These are phyloP conservation scores for Pardalotus punctatus DNA, from an alignment of 2,113 vertebrate genomes.

Conservation along the genomic window DNA sequence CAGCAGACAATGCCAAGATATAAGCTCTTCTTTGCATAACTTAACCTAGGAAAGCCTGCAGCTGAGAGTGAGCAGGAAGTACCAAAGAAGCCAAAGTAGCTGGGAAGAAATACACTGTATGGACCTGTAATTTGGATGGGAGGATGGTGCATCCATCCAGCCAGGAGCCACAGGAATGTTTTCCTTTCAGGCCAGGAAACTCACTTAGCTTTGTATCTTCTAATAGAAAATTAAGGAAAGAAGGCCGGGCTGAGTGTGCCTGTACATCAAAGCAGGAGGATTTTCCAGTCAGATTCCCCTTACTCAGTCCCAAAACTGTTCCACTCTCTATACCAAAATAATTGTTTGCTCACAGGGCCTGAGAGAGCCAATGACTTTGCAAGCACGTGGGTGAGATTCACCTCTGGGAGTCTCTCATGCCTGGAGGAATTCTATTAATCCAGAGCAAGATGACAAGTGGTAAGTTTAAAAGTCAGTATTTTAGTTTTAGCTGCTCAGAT, in stretches of 20 bases:
- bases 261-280: not conserved
- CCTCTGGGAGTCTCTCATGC: not conserved
- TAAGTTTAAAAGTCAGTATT: not conserved
- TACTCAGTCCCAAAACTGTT: not conserved
- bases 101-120: not conserved
- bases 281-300: not conserved
- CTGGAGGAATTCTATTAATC: not conserved
- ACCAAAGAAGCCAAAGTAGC: not conserved
- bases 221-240: not conserved
- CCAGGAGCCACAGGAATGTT: not conserved
- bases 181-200: not conserved
- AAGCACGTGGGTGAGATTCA: not conserved
- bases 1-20: not conserved
- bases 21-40: not conserved
- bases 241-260: not conserved
- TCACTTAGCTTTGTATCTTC: fast-evolving
- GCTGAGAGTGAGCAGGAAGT: not conserved
- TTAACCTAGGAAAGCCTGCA: not conserved
- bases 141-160: not conserved
- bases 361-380: not conserved
- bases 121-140: not conserved
- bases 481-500: not conserved
- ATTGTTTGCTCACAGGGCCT: not conserved
- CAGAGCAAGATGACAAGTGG: not conserved
- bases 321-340: not conserved